Evolutionary conservation across 2,797 vertebrate species (phyloP).

Genomic region (Enteromius thamalakanensis): DNA sequence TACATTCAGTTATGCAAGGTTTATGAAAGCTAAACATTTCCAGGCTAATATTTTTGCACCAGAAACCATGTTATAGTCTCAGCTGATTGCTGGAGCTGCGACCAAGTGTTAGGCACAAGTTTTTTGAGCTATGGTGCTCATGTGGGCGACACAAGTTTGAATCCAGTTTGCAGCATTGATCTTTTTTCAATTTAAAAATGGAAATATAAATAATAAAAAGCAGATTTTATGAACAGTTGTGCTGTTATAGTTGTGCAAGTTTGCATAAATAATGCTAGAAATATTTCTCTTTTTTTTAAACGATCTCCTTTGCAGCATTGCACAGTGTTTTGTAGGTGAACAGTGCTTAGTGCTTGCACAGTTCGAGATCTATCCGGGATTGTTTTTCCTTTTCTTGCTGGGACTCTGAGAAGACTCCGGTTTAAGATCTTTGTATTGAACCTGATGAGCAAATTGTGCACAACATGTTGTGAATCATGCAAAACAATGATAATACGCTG

Average conservation of each 20-base stretch:
- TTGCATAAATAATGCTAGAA: conserved; percentile 21
- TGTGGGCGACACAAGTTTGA: background rate
- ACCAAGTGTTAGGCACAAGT: conserved; percentile 15
- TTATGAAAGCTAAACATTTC: background rate
- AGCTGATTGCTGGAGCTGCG: background rate
- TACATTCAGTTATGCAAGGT: conserved; percentile 8
- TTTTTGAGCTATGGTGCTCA: background rate
- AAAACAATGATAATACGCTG: background rate
- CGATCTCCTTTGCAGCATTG: conserved; percentile 55
- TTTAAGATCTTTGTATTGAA: conserved; percentile 90
- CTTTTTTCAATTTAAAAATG: background rate
- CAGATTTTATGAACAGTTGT: conserved; percentile 2
- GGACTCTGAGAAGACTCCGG: conserved; percentile 85
- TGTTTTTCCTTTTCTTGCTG: conserved; percentile 84
- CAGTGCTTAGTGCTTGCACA: conserved; percentile 48
- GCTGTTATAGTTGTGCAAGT: conserved; percentile 28
- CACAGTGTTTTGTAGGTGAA: conserved; percentile 63
- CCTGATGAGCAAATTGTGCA: conserved; percentile 76
- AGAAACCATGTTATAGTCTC: background rate
- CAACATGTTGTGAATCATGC: background rate
- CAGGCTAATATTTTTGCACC: background rate
- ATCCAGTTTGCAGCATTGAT: background rate
- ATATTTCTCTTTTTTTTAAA: conserved; percentile 7
- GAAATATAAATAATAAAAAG: conserved; percentile 15
- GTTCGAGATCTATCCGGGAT: conserved; percentile 73